Evolutionary conservation across 2,888 invertebrate species (phyloP).

Genomic region (Apoda limacodes): DNA sequence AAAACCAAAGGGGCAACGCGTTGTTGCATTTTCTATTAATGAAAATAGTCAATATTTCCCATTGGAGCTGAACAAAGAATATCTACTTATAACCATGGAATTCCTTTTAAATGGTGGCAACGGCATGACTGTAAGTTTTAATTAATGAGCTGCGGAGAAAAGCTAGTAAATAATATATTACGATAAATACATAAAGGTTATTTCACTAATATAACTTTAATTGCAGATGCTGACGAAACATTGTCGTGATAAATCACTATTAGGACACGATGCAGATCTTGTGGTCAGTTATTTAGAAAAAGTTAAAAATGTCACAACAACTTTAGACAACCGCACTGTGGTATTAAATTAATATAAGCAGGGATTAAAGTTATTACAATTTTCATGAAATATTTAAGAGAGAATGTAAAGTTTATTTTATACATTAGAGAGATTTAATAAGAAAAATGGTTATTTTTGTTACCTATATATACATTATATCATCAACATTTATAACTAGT

Average conservation of each 20-base stretch:
- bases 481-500: no score
- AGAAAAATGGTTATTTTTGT: no score
- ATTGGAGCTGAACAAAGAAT: constrained; percentile 64
- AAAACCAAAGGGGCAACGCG: constrained; percentile 52
- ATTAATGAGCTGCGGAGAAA: no score
- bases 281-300: constrained; percentile 58
- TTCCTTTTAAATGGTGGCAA: constrained; percentile 74
- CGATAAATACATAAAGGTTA: no score
- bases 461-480: no score
- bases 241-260: constrained; percentile 39
- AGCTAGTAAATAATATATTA: no score
- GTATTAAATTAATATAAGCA: constrained; percentile 31
- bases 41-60: constrained; percentile 67
- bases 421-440: no score
- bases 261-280: constrained; percentile 62
- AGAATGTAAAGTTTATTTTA: no score
- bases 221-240: constrained; percentile 51
- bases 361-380: no score
- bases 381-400: no score
- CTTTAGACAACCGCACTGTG: constrained; percentile 62
- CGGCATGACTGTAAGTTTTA: constrained; percentile 67
- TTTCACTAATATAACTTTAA: no score
- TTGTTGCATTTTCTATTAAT: constrained; percentile 61
- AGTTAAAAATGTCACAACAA: constrained; percentile 59
- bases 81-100: constrained; percentile 70